Base-by-base conservation (phyloP, 2,888 invertebrate genomes). In the Hermaeophaga mercurialis region DNA sequence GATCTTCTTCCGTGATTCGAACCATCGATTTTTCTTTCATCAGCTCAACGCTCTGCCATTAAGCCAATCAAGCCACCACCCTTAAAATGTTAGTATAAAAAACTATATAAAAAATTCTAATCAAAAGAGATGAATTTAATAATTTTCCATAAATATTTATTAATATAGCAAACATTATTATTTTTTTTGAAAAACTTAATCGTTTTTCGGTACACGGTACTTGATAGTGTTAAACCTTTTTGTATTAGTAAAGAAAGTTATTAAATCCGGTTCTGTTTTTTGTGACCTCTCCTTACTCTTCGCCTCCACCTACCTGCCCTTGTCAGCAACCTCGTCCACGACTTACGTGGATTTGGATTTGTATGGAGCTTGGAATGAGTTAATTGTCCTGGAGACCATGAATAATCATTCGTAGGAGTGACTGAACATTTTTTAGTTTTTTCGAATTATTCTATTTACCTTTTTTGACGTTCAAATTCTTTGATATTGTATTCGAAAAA, bases 311-410 rank as follows among this genome's bases (percentile, higher is more conserved):
- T 58, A 49, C 57, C 57, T 58, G 58, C 56, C 56, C 56, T 60
- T 56, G 56, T 61, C 54, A 46, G 56, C 56, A 41, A 38, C 56
- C 53, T 58, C 59, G 59, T 52, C 57, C 48, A 39, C 19, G 53
- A 39, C 56, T 55, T 52, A 54, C 41, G 54, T 57, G 33, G 54
- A 56, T 49, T 44, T 38, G 55, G 45, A 56, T 45, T 49, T 38
- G 49, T 49, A 45, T 49, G 49, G 49, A 56, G 45, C 45, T 49
- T 50, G 56, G 49, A 43, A 54, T 55, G 43, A 34, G 41, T 48
- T 44, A 48, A 48, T 48, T 48, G 48, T 48, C 38, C 48, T 19
- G 48, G 36, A 48, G 48, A 48, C 48, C 48, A 26, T 48, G 48
- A 48, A 48, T 38, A 48, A 48, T 48, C 48, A 38, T 48, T 38